These are phyloP conservation scores for Aspidapion aeneum DNA, from an alignment of 2,888 invertebrate species.

Conservation along the genomic window DNA sequence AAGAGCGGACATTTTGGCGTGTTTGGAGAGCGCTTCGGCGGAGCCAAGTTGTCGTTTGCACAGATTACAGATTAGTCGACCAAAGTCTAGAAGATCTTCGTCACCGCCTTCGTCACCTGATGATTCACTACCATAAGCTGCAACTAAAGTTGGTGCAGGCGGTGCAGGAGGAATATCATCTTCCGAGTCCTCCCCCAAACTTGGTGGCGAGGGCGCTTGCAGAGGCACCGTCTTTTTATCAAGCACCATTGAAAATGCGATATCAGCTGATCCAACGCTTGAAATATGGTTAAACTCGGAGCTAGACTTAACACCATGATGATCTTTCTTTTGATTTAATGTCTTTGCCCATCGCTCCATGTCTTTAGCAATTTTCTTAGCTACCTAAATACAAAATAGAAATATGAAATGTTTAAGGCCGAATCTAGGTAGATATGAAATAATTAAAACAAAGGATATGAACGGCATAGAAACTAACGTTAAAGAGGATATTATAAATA, in stretches of 20 bases:
- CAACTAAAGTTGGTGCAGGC: slow-evolving; percentile 56
- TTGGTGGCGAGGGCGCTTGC: slow-evolving; percentile 13
- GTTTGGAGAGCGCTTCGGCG: slow-evolving; percentile 82
- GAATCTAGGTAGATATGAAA: too few relatives aligned
- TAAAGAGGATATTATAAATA: too few relatives aligned
- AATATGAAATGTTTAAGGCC: too few relatives aligned
- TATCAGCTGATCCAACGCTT: slow-evolving; percentile 78
- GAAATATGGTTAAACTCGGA: slow-evolving; percentile 29
- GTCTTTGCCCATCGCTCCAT: slow-evolving; percentile 97
- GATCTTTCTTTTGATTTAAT: slow-evolving; percentile 92
- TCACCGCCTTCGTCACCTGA: slow-evolving; percentile 54
- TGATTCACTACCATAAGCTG: slow-evolving; percentile 70
- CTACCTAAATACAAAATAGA: slow-evolving; percentile 94
- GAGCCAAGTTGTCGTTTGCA: slow-evolving; percentile 95
- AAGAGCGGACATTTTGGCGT: slow-evolving; percentile 88
- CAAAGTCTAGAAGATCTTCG: slow-evolving; percentile 81
- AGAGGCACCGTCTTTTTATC: slow-evolving; percentile 60
- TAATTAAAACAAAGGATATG: too few relatives aligned
- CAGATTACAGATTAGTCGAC: slow-evolving; percentile 86
- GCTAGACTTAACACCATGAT: slow-evolving; percentile 40
- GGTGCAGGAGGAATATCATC: slow-evolving; percentile 27
- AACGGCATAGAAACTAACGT: too few relatives aligned
- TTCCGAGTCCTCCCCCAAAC: slow-evolving; percentile 29
- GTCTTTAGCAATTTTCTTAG: slow-evolving; percentile 95
- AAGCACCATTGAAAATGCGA: slow-evolving; percentile 88